Conservation (phyloP, 2,113 vertebrate genomes). For the Nothocercus nigrocapillus region DNA sequence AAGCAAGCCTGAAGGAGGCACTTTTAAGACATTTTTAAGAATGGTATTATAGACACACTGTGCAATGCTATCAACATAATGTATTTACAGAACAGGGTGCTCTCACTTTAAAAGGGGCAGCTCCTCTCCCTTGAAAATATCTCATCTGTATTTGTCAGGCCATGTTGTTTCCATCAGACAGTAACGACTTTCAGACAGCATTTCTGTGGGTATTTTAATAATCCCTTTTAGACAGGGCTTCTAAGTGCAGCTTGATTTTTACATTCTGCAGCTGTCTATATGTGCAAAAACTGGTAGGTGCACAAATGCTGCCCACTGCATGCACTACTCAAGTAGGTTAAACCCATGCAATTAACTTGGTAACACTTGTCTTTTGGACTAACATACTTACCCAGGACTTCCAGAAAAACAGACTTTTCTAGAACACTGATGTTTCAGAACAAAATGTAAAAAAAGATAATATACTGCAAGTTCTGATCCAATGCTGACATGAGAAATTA, state of each 20-base stretch:
- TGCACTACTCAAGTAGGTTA: rapidly evolving
- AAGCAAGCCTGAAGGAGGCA: not conserved
- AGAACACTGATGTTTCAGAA: not conserved
- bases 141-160: not conserved
- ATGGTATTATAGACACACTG: not conserved
- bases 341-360: not conserved
- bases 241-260: not conserved
- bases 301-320: not conserved
- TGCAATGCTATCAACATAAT: not conserved
- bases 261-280: not conserved
- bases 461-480: not conserved
- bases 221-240: not conserved
- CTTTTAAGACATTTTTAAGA: not conserved
- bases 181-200: not conserved
- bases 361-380: not conserved
- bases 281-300: rapidly evolving
- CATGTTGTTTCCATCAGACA: not conserved
- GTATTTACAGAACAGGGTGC: not conserved
- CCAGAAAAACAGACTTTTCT: not conserved
- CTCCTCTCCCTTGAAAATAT: not conserved
- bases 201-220: not conserved
- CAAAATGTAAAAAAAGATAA: not conserved
- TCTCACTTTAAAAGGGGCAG: not conserved
- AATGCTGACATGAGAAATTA: not conserved
- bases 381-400: not conserved